Evolutionary conservation across 1,140 invertebrate species (phyloP), one percentile per base, ranked within the genome.

Genomic region (Mizuhopecten yessoensis): DNA sequence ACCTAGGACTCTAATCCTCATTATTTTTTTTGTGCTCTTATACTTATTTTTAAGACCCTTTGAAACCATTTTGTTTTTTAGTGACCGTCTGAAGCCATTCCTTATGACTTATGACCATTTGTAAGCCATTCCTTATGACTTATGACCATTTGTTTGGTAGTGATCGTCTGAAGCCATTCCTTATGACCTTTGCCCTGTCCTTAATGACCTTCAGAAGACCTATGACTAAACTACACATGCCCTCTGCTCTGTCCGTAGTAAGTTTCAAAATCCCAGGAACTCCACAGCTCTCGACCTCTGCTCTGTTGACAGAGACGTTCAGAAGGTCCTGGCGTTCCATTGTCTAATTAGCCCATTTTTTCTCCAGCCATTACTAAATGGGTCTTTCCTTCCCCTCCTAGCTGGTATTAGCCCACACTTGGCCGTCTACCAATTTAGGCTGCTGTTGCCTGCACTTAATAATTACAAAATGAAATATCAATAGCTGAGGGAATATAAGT

Each of bases 401-500:
- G 42, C 42, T 13, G 17, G 42, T 45, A 17, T 45, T n/a, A 29
- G 57, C 57, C 57, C 57, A 29, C 57, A 75, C 57, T 75, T 75
- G 57, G 57, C 57, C n/a, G 57, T 45, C 57, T 13, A 75, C 57
- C 57, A n/a, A 49, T n/a, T n/a, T n/a, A 75, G 57, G 57, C 57
- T 75, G 29, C 57, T 75, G 57, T 75, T 75, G 57, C 57, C 57
- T 75, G 57, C 57, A 75, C 23, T 75, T 75, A 29, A 75, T 29
- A 75, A 75, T 75, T 75, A 75, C n/a, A 75, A 75, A 75, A 75
- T 75, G 57, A 75, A 75, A 75, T 75, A 75, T 75, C 57, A 75
- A 75, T 75, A 75, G 57, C 57, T 75, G 11, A 75, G 57, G 57
- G 57, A 75, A 29, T 75, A 29, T 29, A 75, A 75, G 57, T n/a